These are phyloP conservation scores for Drosophila sproati DNA, from an alignment of 1,140 invertebrate genomes.

Conservation along the genomic window DNA sequence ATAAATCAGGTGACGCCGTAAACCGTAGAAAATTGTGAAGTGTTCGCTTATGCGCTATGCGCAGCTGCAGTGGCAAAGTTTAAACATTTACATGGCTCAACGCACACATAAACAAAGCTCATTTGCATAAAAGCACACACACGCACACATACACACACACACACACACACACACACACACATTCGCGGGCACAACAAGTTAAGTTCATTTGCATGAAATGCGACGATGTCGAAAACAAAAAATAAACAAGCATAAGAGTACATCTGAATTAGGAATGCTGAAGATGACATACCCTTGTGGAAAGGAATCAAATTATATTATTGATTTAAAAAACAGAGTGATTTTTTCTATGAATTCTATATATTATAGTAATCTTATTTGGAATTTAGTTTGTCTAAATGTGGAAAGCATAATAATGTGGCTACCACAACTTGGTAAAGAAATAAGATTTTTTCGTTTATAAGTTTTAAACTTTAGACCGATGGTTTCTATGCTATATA, in stretches of 20 bases:
- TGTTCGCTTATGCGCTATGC: constrained; percentile 19
- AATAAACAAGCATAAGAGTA: neutral
- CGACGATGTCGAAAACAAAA: constrained; percentile 40
- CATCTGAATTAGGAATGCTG: neutral
- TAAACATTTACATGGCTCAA: constrained; percentile 37
- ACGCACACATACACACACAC: constrained; percentile 21
- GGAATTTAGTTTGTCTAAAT: too few relatives aligned
- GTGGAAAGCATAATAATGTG: too few relatives aligned
- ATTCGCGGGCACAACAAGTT: constrained; percentile 37
- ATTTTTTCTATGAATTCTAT: too few relatives aligned
- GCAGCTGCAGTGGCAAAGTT: constrained; percentile 43
- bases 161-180: constrained; percentile 11
- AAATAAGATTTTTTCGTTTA: too few relatives aligned
- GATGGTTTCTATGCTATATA: too few relatives aligned
- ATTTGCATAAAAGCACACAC: constrained; percentile 56
- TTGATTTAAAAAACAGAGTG: too few relatives aligned
- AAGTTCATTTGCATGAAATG: constrained; percentile 74
- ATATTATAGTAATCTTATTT: too few relatives aligned
- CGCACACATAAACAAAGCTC: constrained; percentile 29
- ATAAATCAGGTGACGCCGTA: constrained; percentile 58
- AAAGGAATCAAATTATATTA: too few relatives aligned
- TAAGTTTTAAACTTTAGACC: too few relatives aligned
- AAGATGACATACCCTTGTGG: neutral
- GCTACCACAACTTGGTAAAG: too few relatives aligned
- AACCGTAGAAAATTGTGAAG: constrained; percentile 19